Evolutionary conservation across 2,113 vertebrate species (phyloP).

Genomic region (Marmota flaviventris): DNA sequence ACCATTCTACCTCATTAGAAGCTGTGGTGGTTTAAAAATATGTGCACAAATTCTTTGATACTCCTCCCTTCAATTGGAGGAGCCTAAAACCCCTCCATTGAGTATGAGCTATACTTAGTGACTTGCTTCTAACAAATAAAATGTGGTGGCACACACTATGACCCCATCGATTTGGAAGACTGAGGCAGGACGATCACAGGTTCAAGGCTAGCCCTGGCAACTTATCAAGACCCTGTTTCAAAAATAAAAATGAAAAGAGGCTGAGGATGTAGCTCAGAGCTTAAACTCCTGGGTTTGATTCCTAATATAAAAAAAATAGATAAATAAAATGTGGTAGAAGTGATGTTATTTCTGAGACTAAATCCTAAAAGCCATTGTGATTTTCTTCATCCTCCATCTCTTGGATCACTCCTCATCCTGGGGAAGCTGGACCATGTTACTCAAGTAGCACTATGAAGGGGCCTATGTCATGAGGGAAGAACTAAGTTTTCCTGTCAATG

Average conservation of each 20-base stretch:
- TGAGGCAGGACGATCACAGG: no score
- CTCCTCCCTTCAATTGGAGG: neutral
- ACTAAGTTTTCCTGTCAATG: neutral
- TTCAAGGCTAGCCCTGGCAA: no score
- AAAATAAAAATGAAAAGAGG: no score
- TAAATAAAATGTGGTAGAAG: neutral
- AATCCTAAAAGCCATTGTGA: neutral
- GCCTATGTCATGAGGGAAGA: neutral
- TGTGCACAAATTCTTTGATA: neutral
- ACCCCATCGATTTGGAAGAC: no score
- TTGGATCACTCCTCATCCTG: neutral
- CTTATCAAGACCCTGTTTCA: no score
- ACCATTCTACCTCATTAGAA: neutral
- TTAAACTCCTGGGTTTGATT: no score
- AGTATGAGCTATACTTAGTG: neutral
- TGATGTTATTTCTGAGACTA: neutral
- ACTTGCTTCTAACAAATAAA: slow-evolving; percentile 5
- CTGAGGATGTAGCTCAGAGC: no score
- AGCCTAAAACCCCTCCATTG: neutral
- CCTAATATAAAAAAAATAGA: no score
- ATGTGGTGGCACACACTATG: neutral
- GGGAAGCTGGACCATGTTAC: neutral
- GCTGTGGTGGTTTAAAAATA: slow-evolving; percentile 22
- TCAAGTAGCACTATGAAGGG: neutral
- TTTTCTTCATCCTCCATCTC: neutral